Percentiles rank a stretch among this genome's conserved stretches.
Conservation (phyloP, 1,140 invertebrate genomes). For the Cyrtorhinus lividipennis region DNA sequence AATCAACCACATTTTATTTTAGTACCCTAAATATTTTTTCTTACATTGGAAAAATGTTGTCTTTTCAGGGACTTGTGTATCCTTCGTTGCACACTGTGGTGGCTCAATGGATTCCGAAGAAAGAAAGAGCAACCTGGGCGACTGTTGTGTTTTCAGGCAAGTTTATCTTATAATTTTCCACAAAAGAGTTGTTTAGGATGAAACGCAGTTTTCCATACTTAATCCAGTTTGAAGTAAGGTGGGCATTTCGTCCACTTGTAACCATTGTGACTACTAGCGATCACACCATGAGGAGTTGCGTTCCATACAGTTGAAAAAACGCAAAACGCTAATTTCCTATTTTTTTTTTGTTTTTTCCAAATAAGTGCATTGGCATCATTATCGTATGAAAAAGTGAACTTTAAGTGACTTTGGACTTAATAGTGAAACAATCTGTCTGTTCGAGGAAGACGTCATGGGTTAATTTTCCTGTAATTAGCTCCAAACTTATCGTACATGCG, state of each 20-base stretch:
- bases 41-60: neutral
- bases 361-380: too few species aligned
- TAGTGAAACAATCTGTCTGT: too few species aligned
- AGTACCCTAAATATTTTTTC: neutral
- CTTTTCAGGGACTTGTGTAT: conserved; percentile 46
- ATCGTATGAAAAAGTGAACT: too few species aligned
- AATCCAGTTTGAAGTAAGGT: neutral
- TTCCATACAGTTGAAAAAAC: too few species aligned
- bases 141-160: conserved; percentile 38
- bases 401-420: too few species aligned
- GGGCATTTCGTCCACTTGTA: neutral
- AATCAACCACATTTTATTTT: neutral
- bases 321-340: too few species aligned
- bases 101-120: conserved; percentile 53
- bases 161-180: neutral
- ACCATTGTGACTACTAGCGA: neutral
- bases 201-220: neutral
- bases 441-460: too few species aligned
- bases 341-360: too few species aligned
- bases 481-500: too few species aligned
- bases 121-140: conserved; percentile 55
- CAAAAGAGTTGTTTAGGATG: too few species aligned
- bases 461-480: too few species aligned
- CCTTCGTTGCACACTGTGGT: conserved; percentile 54
- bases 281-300: neutral